Evolutionary conservation across 2,797 vertebrate genomes (phyloP), one percentile per base, ranked within the genome.

Genomic region (Alectoris magna): DNA sequence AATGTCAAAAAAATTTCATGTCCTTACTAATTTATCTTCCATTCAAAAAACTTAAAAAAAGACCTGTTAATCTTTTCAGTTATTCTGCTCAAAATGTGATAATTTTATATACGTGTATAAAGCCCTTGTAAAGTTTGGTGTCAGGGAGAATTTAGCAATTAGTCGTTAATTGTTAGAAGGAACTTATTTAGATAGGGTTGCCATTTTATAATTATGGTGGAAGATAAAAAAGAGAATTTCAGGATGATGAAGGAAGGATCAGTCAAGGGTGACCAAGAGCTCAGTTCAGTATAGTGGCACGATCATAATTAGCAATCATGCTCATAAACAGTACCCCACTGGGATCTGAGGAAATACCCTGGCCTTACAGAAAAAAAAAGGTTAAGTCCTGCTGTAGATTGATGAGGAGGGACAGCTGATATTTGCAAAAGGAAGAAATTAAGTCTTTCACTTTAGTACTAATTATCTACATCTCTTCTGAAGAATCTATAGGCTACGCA

Each of bases 211-310:
- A 91, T 84, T 84, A 77, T n/a, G 5, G 38, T 74, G 27, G 49
- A 87, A 92, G 72, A 93, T 66, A 67, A 80, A 72, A 87, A 77
- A 77, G 16, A 31, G 34, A 60, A 92, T 87, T 91, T 87, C 72
- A 74, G n/a, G 23, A 68, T 87, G 91, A 82, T 88, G 68, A 92
- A 91, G 58, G 72, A 80, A 74, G 26, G 64, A 64, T 92, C 87
- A 89, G 66, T 89, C 82, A 93, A 94, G 89, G 87, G 82, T 94
- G 87, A 93, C 87, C 86, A 90, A 91, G 41, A 81, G 27, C 49
- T 92, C 66, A 55, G 67, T 81, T 94, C 76, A 72, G 63, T 92
- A 49, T 91, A 36, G 11, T 78, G 76, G 26, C 41, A 59, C 66
- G 79, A 87, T 9, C 79, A 17, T 59, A 83, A 87, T 91, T 95